phyloP scores from a whole-genome alignment of 2,797 vertebrate species.

The Capromys pilorides region DNA sequence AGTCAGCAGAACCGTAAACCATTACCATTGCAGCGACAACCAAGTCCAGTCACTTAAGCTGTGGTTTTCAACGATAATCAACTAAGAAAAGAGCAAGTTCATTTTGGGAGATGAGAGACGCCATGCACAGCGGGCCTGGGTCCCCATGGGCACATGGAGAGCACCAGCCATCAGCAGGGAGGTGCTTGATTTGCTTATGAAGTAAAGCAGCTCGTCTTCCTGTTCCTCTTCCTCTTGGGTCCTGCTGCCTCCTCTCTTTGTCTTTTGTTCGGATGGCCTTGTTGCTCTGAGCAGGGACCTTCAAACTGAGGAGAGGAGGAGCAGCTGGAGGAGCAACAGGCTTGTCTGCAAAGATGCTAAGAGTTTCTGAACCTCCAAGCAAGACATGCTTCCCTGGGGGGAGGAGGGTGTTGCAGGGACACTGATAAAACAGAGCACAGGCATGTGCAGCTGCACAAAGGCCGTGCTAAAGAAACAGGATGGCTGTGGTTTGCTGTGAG shows the following conservation, averaged over 20 bases:
- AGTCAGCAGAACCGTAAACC: neutral
- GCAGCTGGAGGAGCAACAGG: slow-evolving; percentile 8
- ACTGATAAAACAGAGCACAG: slow-evolving; percentile 73
- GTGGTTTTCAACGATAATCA: neutral
- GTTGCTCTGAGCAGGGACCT: neutral
- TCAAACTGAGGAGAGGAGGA: neutral
- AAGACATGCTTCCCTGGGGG: neutral
- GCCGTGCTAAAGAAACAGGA: slow-evolving; percentile 88
- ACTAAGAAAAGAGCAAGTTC: neutral
- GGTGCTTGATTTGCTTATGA: neutral
- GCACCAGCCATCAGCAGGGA: neutral
- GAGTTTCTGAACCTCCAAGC: slow-evolving; percentile 51
- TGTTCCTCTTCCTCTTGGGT: slow-evolving; percentile 39
- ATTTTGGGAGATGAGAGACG: neutral
- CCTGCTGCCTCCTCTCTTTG: slow-evolving; percentile 16
- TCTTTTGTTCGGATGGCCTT: neutral
- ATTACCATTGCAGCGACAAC: neutral
- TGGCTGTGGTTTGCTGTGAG: slow-evolving; percentile 87
- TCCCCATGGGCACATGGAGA: neutral
- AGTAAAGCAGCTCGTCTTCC: neutral
- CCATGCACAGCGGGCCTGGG: fast-evolving
- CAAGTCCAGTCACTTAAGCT: neutral
- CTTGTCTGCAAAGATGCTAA: slow-evolving; percentile 26
- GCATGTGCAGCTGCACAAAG: slow-evolving; percentile 85
- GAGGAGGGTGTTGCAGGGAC: neutral